Base-by-base conservation (phyloP, 2,113 vertebrate species). In the Ceratotherium simum region DNA sequence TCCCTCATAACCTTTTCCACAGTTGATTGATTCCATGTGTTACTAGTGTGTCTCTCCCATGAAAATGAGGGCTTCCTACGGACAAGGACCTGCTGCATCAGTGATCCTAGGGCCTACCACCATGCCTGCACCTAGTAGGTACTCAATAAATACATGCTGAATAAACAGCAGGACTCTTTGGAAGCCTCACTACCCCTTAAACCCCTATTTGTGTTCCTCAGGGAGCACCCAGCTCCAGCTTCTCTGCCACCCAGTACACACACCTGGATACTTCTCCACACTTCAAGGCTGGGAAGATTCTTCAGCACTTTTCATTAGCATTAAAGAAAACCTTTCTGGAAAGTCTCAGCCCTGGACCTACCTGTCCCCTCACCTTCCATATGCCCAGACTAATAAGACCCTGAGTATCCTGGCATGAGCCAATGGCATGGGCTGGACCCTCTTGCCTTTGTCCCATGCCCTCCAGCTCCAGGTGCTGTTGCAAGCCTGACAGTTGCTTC, bases 221-320 rank as follows among this genome's bases (percentile, higher is more conserved):
- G 58, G 33, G 58, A 81, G 39, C 16, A 39, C n/a, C 27, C 29
- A 46, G 14, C 48, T 65, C 75, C 13, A 21, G 6, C 39, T 46
- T 36, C 56, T 58, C 27, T 11, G 8, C 9, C 4, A 7, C 29
- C 16, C 4, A 6, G 20, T 6, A 0, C 5, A 1, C 23, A 81
- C 20, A 51, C 42, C 27, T 14, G 27, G 33, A 46, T 16, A 27
- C 39, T 13, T 65, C 81, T 62, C 14, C 8, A 16, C 13, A 48
- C 29, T 48, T 85, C 4, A 62, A 48, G 42, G 6, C 25, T 39
- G 36, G 36, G 46, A 31, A 79, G 20, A 10, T 62, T 76, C 42
- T 60, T 31, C n/a, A 82, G 75, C 42, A 46, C 51, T 51, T 82
- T 46, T 72, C 9, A 16, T 73, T 70, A 58, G 75, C 21, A 10